phyloP scores from a whole-genome alignment of 2,113 vertebrate species.

The Crotalus helleri region DNA sequence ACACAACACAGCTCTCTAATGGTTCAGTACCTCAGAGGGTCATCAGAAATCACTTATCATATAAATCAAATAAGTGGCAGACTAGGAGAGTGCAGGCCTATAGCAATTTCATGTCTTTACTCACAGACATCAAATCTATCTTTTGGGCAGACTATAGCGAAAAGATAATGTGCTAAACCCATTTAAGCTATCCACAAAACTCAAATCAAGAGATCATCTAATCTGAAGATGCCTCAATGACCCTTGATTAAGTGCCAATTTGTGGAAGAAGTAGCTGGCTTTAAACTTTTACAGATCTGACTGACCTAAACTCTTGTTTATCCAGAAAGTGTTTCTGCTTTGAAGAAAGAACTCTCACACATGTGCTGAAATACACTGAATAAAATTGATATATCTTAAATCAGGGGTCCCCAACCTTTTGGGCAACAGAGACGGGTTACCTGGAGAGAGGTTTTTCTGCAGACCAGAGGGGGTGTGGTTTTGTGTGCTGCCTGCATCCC shows the following conservation, averaged over 20 bases:
- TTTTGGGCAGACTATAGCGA: slow-evolving; percentile 55
- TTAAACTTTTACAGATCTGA: slow-evolving; percentile 40
- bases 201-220: slow-evolving; percentile 54
- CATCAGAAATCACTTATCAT: slow-evolving; percentile 64
- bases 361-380: not conserved
- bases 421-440: too few relatives aligned
- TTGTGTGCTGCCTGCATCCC: too few relatives aligned
- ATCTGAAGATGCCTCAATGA: slow-evolving; percentile 42
- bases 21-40: slow-evolving; percentile 67
- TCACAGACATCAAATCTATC: slow-evolving; percentile 61
- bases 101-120: slow-evolving; percentile 61
- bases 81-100: slow-evolving; percentile 56
- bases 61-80: slow-evolving; percentile 68
- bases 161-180: slow-evolving; percentile 53
- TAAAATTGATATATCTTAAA: not conserved
- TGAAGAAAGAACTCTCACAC: not conserved
- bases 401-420: too few relatives aligned
- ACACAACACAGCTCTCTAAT: slow-evolving; percentile 65
- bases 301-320: slow-evolving; percentile 36
- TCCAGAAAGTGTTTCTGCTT: slow-evolving; percentile 28
- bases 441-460: too few relatives aligned
- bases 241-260: slow-evolving; percentile 46
- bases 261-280: slow-evolving; percentile 41
- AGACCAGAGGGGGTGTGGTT: too few relatives aligned
- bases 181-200: slow-evolving; percentile 50